Percentiles rank a stretch among this genome's conserved stretches.
These are phyloP conservation scores for Merluccius polli DNA, from an alignment of 2,797 vertebrate genomes.

Conservation along the genomic window DNA sequence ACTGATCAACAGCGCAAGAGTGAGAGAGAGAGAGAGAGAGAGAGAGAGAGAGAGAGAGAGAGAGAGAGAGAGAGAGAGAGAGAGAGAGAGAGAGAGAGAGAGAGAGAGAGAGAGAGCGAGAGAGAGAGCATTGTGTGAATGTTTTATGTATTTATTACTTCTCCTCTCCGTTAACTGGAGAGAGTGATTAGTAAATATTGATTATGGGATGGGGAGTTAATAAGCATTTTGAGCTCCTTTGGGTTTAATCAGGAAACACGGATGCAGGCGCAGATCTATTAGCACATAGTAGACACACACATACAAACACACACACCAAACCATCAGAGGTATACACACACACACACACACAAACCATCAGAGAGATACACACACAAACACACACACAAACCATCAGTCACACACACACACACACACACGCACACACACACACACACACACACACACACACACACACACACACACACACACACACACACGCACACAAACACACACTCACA, in stretches of 20 bases:
- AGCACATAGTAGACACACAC: slow-evolving; percentile 39
- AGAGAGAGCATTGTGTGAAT: neutral
- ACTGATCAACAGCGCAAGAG: no score
- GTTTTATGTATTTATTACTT: neutral
- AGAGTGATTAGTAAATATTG: slow-evolving; percentile 52
- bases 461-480: neutral
- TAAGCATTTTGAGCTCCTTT: slow-evolving; percentile 51
- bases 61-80: no score
- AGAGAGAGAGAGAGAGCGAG: no score
- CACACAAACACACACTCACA: slow-evolving; percentile 9
- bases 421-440: slow-evolving; percentile 8
- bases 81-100: no score
- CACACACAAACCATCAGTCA: neutral
- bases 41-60: no score
- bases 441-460: slow-evolving; percentile 9
- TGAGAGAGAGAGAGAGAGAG: no score
- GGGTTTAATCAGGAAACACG: neutral
- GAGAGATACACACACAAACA: neutral
- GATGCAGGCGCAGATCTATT: slow-evolving; percentile 3
- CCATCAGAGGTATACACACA: slow-evolving; percentile 4
- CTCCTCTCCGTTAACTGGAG: neutral
- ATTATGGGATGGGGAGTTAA: slow-evolving; percentile 63
- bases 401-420: neutral
- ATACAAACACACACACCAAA: slow-evolving; percentile 11
- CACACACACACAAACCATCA: slow-evolving; percentile 4